Percentiles rank a stretch among this genome's conserved stretches.
phyloP scores from a whole-genome alignment of 2,113 vertebrate species.

The Cryptoleucopteryx plumbea region DNA sequence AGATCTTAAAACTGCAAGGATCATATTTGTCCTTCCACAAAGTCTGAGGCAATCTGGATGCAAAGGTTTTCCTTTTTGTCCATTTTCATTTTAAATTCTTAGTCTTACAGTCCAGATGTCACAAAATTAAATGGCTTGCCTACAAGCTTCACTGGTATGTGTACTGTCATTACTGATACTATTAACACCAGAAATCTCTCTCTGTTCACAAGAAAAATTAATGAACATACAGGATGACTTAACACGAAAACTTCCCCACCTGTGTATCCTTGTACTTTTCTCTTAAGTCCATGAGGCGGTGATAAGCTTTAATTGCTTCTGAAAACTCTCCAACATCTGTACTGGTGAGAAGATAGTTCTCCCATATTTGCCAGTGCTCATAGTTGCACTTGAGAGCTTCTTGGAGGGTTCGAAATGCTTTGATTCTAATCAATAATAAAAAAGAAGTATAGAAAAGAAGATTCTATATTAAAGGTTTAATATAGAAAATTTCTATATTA shows the following conservation, averaged over 20 bases:
- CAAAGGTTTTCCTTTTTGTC: neutral
- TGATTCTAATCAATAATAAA: slow-evolving; percentile 74
- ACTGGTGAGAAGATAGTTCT: slow-evolving; percentile 91
- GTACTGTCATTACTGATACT: neutral
- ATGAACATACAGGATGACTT: neutral
- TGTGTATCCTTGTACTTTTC: slow-evolving; percentile 93
- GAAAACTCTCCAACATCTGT: slow-evolving; percentile 90
- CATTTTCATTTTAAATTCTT: neutral
- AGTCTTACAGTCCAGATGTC: neutral
- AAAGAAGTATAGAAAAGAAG: neutral
- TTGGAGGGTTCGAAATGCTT: slow-evolving; percentile 92
- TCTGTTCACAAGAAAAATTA: neutral
- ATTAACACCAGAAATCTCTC: neutral
- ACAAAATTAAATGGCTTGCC: neutral
- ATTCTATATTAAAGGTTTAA: neutral
- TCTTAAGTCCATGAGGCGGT: slow-evolving; percentile 90
- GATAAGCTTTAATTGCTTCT: slow-evolving; percentile 92
- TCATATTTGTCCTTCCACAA: neutral
- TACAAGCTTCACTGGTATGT: neutral
- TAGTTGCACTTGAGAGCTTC: slow-evolving; percentile 97
- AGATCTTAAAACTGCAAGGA: neutral
- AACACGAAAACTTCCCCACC: slow-evolving; percentile 69
- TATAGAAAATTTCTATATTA: neutral
- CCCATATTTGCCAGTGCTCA: slow-evolving; percentile 99
- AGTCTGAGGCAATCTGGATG: neutral